Conservation (phyloP, 2,888 invertebrate genomes). For the Mechanitis messenoides region DNA sequence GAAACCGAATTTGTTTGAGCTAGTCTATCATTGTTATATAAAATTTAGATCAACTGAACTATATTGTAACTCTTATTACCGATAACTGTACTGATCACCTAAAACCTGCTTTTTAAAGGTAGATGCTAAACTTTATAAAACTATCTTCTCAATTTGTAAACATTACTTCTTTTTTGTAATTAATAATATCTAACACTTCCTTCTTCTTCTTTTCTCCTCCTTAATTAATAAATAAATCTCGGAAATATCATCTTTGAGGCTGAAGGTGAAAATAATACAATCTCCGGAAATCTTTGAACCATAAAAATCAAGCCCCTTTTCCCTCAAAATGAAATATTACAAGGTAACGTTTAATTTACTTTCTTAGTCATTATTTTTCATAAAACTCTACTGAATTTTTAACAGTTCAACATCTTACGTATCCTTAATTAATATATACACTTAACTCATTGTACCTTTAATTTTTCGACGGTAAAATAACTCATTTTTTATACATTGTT, state of each 20-base stretch:
- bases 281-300: slow-evolving; percentile 15
- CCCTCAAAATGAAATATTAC: slow-evolving; percentile 15
- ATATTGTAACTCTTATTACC: no score
- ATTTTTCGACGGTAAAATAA: no score
- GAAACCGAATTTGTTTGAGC: no score
- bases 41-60: no score
- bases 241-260: slow-evolving; percentile 3
- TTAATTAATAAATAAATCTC: slow-evolving; percentile 13
- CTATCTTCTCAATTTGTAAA: slow-evolving; percentile 18
- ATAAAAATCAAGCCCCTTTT: slow-evolving; percentile 13
- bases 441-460: no score
- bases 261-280: slow-evolving; percentile 13
- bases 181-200: no score
- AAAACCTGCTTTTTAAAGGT: no score
- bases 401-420: not conserved
- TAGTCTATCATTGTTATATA: no score
- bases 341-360: slow-evolving; percentile 16
- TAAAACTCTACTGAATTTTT: slow-evolving; percentile 1
- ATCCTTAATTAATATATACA: no score
- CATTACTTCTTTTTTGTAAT: slow-evolving; percentile 26
- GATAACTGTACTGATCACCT: no score
- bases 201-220: not conserved
- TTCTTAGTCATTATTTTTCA: slow-evolving; percentile 2
- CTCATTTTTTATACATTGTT: no score
- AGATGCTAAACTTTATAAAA: not conserved